Base-by-base conservation (phyloP, 2,113 vertebrate species). In the Coryphaenoides rupestris region DNA sequence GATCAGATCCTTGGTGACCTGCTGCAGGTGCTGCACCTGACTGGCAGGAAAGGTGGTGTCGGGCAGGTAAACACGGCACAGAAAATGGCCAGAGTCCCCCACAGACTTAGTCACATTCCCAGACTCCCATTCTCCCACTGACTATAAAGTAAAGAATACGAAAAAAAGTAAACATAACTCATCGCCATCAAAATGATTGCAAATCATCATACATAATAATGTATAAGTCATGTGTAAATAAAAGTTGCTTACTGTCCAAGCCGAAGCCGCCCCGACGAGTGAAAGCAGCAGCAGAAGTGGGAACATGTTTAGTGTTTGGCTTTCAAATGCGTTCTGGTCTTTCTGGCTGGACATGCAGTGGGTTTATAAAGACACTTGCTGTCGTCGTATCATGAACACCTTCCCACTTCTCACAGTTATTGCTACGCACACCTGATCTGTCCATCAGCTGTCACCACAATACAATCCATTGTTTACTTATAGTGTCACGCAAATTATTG, bases 81-180 rank as follows among this genome's bases (percentile, higher is more conserved):
- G 17, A 45, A 86, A 88, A 65, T 83, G 78, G 28, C 81, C 87
- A 1, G 66, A 81, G 16, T 76, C 80, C n/a, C 74, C 84, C 28
- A 79, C 56, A 19, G 83, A 87, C n/a, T 80, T 55, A 0, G 77
- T 88, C 49, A 89, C 84, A 59, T 85, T 89, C n/a, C 89, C 87
- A 26, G 85, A 69, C 3, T 71, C 84, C 89, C 86, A 88, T 1
- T 87, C 75, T 6, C 72, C 73, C 50, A 79, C 50, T 0, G 85
- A 76, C 85, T 88, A 21, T 23, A 61, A 65, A 23, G 61, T 12
- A 54, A 4, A n/a, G 4, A 46, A 4, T 21, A 13, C 10, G 55
- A 26, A 3, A 53, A 16, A 40, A 19, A 10, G 58, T 15, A 50
- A 6, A 53, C 50, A 19, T 1, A 21, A 47, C 21, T 53, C 0